A percentile compares a stretch with the other conserved stretches of the same genome.
Evolutionary conservation across 2,797 vertebrate species (phyloP).

Genomic region (Pseudopleuronectes americanus): DNA sequence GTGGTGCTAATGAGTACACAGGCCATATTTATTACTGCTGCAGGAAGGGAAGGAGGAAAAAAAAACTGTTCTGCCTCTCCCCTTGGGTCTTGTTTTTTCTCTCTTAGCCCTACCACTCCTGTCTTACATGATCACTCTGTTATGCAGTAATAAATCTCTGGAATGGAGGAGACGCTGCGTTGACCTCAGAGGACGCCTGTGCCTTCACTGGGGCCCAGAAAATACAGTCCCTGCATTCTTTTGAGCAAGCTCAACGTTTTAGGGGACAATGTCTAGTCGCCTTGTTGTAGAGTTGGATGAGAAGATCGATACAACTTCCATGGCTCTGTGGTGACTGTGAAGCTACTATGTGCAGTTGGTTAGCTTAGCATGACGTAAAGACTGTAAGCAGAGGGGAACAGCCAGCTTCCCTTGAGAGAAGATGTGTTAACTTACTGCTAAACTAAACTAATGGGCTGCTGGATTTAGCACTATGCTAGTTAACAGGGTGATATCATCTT

Average conservation of each 20-base stretch:
- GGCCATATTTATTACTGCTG: slow-evolving; percentile 69
- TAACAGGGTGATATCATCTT: background rate
- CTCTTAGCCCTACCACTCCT: background rate
- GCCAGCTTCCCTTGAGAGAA: too few species aligned
- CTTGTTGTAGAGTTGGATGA: background rate
- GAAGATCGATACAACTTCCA: background rate
- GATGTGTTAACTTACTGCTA: background rate
- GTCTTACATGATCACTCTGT: slow-evolving; percentile 26
- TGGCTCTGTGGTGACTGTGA: background rate
- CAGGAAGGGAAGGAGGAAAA: slow-evolving; percentile 29
- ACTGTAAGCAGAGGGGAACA: background rate
- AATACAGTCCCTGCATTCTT: background rate
- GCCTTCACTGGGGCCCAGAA: background rate
- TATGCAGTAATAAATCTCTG: slow-evolving; percentile 23
- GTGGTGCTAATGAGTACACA: slow-evolving; percentile 70
- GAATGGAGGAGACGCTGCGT: slow-evolving; percentile 7
- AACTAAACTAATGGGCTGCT: background rate
- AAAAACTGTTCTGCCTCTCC: slow-evolving; percentile 20
- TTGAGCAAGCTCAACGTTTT: slow-evolving; percentile 8
- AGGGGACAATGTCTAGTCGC: background rate
- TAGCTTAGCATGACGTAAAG: background rate
- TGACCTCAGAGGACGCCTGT: slow-evolving; percentile 14
- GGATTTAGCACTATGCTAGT: background rate
- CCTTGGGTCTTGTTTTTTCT: slow-evolving; percentile 30
- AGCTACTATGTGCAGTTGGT: background rate